Evolutionary conservation across 2,888 invertebrate genomes (phyloP).

Genomic region (Ecliptopera silaceata): DNA sequence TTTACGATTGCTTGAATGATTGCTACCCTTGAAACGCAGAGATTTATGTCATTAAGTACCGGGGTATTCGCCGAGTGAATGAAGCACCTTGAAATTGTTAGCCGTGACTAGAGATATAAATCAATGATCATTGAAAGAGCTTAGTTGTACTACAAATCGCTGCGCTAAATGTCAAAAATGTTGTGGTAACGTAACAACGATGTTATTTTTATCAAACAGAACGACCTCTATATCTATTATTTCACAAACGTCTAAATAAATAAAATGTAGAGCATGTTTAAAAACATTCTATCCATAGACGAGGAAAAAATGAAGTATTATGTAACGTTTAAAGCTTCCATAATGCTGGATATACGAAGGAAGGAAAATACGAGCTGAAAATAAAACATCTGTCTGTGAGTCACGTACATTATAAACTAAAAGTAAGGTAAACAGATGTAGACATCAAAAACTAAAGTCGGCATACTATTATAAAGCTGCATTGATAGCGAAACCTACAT

Average conservation of each 20-base stretch:
- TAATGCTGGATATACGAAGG: conserved; percentile 66
- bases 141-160: not conserved
- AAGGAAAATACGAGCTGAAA: conserved; percentile 59
- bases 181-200: conserved; percentile 22
- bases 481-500: conserved; percentile 16
- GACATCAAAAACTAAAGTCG: conserved; percentile 51
- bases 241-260: conserved; percentile 33
- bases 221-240: conserved; percentile 32
- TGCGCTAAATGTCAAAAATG: conserved; percentile 13
- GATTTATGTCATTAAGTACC: conserved; percentile 29
- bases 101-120: conserved; percentile 7
- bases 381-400: conserved; percentile 73
- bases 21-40: conserved; percentile 57
- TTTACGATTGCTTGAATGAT: conserved; percentile 45
- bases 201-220: conserved; percentile 25
- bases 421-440: conserved; percentile 63
- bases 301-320: conserved; percentile 59
- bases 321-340: conserved; percentile 66
- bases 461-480: conserved; percentile 42
- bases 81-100: conserved; percentile 3
- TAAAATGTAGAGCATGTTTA: conserved; percentile 42
- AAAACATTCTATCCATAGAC: conserved; percentile 51
- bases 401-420: conserved; percentile 64
- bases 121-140: conserved; percentile 9
- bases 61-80: conserved; percentile 2